Evolutionary conservation across 2,113 vertebrate species (phyloP).

Genomic region (Salvelinus sp.): DNA sequence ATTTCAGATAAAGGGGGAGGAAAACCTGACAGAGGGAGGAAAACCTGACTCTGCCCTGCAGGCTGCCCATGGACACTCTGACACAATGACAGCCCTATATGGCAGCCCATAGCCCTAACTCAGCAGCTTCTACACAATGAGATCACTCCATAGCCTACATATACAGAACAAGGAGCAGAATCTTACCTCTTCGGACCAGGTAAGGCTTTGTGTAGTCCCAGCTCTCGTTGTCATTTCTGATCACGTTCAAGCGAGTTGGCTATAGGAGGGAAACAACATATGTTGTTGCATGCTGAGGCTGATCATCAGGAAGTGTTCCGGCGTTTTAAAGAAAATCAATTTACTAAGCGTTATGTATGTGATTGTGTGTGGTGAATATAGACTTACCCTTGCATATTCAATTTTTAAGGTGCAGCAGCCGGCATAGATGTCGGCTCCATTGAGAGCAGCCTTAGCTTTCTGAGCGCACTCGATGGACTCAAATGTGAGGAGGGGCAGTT

Average conservation of each 20-base stretch:
- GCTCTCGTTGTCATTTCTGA: constrained; percentile 96
- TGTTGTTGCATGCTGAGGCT: not conserved
- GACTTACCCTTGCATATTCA: constrained; percentile 93
- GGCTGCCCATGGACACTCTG: not conserved
- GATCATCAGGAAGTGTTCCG: not conserved
- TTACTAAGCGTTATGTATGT: constrained; percentile 27
- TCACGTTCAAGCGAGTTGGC: constrained; percentile 96
- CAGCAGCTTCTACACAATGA: not conserved
- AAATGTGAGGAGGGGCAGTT: constrained; percentile 78
- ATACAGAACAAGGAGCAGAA: constrained; percentile 4
- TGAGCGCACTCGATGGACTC: constrained; percentile 92
- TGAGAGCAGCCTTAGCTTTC: constrained; percentile 95
- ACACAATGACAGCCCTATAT: not conserved
- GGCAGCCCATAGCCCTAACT: not conserved
- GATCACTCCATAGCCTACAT: not conserved
- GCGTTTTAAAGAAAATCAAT: not conserved
- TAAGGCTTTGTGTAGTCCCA: constrained; percentile 99
- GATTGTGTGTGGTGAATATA: constrained; percentile 35
- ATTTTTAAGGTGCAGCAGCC: constrained; percentile 98
- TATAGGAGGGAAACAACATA: constrained; percentile 62
- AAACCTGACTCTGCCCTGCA: not conserved
- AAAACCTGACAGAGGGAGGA: not conserved
- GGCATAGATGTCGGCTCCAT: constrained; percentile 96
- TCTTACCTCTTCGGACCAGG: constrained; percentile 92
- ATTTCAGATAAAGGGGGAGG: not conserved